A percentile compares a stretch with the other conserved stretches of the same genome.
Evolutionary conservation across 2,113 vertebrate species (phyloP).

Genomic region (Pluvianellus socialis): DNA sequence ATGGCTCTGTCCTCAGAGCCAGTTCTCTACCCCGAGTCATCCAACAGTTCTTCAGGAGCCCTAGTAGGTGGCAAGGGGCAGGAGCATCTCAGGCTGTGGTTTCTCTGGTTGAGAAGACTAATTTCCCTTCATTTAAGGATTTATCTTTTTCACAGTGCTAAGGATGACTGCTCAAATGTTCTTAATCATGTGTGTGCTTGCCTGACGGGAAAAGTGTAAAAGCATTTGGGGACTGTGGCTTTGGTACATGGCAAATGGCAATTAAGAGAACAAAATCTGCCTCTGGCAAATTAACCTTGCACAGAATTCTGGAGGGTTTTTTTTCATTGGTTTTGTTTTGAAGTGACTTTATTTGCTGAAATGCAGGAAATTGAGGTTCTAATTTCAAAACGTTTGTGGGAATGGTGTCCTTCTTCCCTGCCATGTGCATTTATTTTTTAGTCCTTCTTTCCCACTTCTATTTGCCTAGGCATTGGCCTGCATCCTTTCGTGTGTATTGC

Average conservation of each 20-base stretch:
- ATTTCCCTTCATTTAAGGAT: conserved; percentile 19
- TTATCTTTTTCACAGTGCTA: conserved; percentile 42
- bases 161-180: conserved; percentile 36
- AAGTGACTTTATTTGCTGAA: background rate
- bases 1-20: background rate
- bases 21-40: background rate
- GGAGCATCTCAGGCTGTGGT: background rate
- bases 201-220: conserved; percentile 13
- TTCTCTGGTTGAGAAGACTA: background rate
- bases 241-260: conserved; percentile 43
- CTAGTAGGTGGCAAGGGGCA: background rate
- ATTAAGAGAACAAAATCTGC: conserved; percentile 51
- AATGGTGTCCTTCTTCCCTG: background rate
- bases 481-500: conserved; percentile 17
- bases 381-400: background rate
- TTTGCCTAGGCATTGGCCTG: conserved; percentile 31
- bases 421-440: background rate
- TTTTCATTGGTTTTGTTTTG: background rate
- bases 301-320: background rate
- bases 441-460: background rate
- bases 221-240: conserved; percentile 37
- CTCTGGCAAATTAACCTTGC: background rate
- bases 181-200: conserved; percentile 1
- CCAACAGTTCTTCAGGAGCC: background rate
- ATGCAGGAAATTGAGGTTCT: background rate